These are phyloP conservation scores for Ostrea edulis DNA, from an alignment of 1,140 invertebrate species.

Conservation along the genomic window DNA sequence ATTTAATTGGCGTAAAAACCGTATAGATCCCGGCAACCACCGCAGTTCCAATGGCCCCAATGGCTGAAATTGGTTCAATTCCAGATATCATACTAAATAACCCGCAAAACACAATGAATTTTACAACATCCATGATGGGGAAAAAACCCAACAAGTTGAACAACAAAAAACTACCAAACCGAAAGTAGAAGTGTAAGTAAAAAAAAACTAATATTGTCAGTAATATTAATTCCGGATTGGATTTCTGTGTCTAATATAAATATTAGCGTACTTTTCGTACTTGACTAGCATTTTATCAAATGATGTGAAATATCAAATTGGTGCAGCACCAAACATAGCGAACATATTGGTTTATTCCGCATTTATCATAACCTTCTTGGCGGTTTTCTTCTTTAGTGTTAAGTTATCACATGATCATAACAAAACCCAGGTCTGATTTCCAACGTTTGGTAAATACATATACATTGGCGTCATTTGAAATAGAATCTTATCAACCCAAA, in stretches of 20 bases:
- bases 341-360: no score
- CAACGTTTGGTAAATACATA: no score
- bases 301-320: no score
- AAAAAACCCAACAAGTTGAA: no score
- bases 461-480: no score
- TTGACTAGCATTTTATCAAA: no score
- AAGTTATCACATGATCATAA: background rate
- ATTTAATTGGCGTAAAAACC: conserved; percentile 28
- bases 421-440: background rate
- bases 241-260: no score
- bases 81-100: background rate
- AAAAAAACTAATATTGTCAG: background rate
- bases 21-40: conserved; percentile 43
- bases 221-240: background rate
- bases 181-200: background rate
- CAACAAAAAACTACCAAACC: background rate
- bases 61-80: conserved; percentile 42
- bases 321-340: no score
- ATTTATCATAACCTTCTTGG: background rate
- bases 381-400: background rate
- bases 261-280: no score
- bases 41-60: conserved; percentile 50
- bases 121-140: background rate
- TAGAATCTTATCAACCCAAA: background rate
- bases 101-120: conserved; percentile 14